These are phyloP conservation scores for Apodemus sylvaticus DNA, from an alignment of 2,113 vertebrate genomes.

Conservation along the genomic window DNA sequence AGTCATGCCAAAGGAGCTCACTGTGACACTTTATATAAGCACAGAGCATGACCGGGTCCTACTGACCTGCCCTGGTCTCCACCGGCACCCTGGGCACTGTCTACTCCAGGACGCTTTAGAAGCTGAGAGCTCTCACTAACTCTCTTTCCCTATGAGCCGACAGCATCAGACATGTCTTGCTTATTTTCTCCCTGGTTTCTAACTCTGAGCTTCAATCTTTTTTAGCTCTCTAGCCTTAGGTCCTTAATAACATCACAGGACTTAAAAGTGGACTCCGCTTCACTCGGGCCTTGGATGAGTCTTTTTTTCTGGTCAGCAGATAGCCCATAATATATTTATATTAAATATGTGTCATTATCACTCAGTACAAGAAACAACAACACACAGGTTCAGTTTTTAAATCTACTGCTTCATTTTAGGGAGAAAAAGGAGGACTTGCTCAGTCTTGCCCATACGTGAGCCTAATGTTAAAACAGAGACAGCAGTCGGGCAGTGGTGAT, in stretches of 20 bases:
- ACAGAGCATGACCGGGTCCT: not conserved
- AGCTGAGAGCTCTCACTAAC: not conserved
- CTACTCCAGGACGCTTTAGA: not conserved
- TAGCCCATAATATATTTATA: not conserved
- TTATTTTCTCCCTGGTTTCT: slow-evolving; percentile 5
- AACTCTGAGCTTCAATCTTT: slow-evolving; percentile 9
- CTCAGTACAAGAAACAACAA: not conserved
- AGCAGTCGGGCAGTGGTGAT: too few species aligned
- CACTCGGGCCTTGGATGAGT: not conserved
- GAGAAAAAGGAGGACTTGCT: slow-evolving; percentile 43
- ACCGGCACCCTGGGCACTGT: not conserved
- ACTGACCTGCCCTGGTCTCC: not conserved
- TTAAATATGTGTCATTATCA: not conserved
- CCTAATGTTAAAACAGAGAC: slow-evolving; percentile 38
- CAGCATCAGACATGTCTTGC: not conserved
- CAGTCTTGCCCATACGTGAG: slow-evolving; percentile 1
- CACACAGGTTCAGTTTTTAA: not conserved
- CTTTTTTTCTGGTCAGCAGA: not conserved
- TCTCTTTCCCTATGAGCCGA: not conserved
- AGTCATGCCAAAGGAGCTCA: not conserved
- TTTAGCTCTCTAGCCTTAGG: not conserved
- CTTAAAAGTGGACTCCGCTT: not conserved
- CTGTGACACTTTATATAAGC: not conserved
- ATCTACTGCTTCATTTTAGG: not conserved
- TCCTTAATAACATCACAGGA: not conserved